Evolutionary conservation across 2,797 vertebrate species (phyloP).

Genomic region (Lophotriccus pileatus): DNA sequence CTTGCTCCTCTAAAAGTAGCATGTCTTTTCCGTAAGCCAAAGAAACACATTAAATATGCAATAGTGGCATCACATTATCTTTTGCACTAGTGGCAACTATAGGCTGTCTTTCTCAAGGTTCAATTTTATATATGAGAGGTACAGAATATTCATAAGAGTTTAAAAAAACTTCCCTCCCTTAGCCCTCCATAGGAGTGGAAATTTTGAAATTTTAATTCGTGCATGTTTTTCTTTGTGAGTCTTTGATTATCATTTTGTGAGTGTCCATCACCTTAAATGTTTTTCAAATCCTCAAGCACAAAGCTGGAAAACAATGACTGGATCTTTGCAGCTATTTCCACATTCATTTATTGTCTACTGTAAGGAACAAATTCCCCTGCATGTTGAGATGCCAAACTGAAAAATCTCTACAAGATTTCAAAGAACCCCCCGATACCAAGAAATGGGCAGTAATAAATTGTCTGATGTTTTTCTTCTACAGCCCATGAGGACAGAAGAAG

Average conservation of each 20-base stretch:
- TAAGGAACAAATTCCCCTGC: neutral
- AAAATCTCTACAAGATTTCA: neutral
- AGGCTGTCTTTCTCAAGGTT: neutral
- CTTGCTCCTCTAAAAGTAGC: neutral
- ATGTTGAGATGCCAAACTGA: neutral
- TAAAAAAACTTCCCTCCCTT: neutral
- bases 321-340: neutral
- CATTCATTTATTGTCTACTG: neutral
- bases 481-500: neutral
- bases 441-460: neutral
- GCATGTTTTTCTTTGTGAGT: neutral
- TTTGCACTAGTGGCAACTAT: neutral
- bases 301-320: neutral
- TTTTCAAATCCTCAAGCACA: neutral
- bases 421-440: neutral
- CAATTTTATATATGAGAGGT: neutral
- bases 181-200: neutral
- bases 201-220: neutral
- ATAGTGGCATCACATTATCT: neutral
- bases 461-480: neutral
- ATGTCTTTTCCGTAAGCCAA: neutral
- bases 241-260: neutral
- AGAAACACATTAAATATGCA: fast-evolving
- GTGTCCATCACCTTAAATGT: neutral
- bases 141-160: neutral